These are phyloP conservation scores for Lamprotornis superbus DNA, from an alignment of 2,113 vertebrate genomes.

Conservation along the genomic window DNA sequence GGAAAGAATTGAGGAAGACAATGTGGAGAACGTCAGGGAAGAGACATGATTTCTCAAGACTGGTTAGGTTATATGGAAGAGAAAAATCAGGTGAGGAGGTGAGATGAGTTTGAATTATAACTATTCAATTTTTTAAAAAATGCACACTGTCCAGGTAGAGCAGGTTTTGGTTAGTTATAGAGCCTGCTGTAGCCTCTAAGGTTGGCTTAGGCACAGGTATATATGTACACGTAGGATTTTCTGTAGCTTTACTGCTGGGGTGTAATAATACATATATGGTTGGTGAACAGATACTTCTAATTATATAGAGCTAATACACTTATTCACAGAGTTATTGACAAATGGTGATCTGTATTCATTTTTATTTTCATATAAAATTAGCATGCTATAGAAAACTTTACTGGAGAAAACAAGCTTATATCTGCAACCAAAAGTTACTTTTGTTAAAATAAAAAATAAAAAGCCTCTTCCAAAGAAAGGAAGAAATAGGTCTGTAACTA, in stretches of 20 bases:
- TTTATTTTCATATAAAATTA: not conserved
- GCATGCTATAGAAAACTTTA: not conserved
- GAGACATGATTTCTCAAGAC: not conserved
- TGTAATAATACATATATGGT: not conserved
- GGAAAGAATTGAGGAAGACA: not conserved
- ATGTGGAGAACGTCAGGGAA: not conserved
- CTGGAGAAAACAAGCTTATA: not conserved
- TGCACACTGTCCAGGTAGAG: not conserved
- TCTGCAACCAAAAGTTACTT: not conserved
- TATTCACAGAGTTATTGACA: not conserved
- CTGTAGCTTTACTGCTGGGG: not conserved
- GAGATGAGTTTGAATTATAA: not conserved
- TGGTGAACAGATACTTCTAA: not conserved
- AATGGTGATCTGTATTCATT: not conserved
- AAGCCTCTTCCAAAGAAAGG: not conserved
- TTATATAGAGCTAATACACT: not conserved
- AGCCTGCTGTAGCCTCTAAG: not conserved
- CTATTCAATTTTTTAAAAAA: not conserved
- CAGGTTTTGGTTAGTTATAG: not conserved
- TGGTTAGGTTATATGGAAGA: not conserved
- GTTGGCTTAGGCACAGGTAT: not conserved
- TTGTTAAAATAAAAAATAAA: not conserved
- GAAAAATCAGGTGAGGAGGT: not conserved
- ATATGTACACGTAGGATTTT: not conserved
- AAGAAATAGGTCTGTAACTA: not conserved